Evolutionary conservation across 53 echinoderm and acorn worm genomes (phyloP).

Genomic region (Paracentrotus lividus): DNA sequence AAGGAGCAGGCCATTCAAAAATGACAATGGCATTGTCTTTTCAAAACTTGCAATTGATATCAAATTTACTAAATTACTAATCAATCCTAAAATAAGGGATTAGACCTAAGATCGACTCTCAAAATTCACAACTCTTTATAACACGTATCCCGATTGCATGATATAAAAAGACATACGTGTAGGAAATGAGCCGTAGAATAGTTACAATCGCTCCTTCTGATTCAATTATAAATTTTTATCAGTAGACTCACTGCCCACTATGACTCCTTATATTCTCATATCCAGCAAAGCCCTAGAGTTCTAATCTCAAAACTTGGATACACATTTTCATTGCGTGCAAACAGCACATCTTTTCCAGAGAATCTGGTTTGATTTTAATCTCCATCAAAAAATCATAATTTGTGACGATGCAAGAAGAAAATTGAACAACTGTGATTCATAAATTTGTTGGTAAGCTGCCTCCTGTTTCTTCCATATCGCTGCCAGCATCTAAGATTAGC

Average conservation of each 20-base stretch:
- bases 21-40: neutral
- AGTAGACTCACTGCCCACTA: neutral
- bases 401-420: neutral
- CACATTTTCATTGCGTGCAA: neutral
- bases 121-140: too few relatives aligned
- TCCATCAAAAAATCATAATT: neutral
- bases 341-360: neutral
- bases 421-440: slow-evolving; percentile 5
- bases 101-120: too few relatives aligned
- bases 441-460: slow-evolving; percentile 1
- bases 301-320: neutral
- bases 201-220: neutral
- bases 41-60: too few relatives aligned
- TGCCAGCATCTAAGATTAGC: neutral
- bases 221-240: neutral
- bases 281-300: neutral
- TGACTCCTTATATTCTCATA: neutral
- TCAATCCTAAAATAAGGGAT: too few relatives aligned
- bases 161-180: too few relatives aligned
- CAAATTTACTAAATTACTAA: too few relatives aligned
- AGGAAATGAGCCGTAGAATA: too few relatives aligned
- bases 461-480: neutral
- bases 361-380: neutral
- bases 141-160: too few relatives aligned
- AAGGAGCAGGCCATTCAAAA: too few relatives aligned